Percentiles rank a stretch among this genome's conserved stretches.
phyloP scores from a whole-genome alignment of 2,888 invertebrate genomes.

The Agrotis puta region DNA sequence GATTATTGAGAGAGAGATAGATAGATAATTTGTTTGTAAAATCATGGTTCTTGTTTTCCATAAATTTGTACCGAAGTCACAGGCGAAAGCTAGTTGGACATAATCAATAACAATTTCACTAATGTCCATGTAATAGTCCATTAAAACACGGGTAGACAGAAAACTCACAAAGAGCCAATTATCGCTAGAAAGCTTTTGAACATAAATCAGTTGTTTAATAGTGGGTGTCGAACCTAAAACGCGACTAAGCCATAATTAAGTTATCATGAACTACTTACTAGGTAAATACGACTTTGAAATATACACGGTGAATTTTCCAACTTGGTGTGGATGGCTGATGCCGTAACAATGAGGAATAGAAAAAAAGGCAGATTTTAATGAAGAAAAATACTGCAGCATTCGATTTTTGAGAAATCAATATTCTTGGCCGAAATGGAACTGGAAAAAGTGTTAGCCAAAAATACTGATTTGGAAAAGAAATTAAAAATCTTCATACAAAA shows the following conservation, averaged over 20 bases:
- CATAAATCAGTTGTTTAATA: constrained; percentile 19
- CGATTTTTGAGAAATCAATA: too few species aligned
- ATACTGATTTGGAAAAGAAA: too few species aligned
- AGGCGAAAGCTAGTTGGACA: background rate
- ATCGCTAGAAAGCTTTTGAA: constrained; percentile 19
- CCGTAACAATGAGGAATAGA: too few species aligned
- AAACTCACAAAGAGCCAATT: constrained; percentile 21
- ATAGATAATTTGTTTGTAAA: too few species aligned
- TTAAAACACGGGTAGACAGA: constrained; percentile 13
- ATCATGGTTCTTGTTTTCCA: too few species aligned
- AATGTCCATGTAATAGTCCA: constrained; percentile 18
- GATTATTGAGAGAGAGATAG: too few species aligned
- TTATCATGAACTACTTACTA: background rate
- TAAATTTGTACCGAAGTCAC: background rate
- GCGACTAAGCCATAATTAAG: background rate
- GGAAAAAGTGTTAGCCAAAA: too few species aligned
- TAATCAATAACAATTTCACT: background rate
- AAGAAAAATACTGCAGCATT: too few species aligned
- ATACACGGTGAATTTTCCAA: background rate
- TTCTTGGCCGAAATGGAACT: too few species aligned
- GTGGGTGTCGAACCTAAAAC: constrained; percentile 8
- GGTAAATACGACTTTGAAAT: constrained; percentile 3
- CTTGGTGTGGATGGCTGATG: too few species aligned
- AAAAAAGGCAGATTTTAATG: too few species aligned
- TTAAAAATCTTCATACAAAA: too few species aligned